These are phyloP conservation scores for Calyptommatus sinebrachiatus DNA, from an alignment of 2,113 vertebrate species.

Conservation along the genomic window DNA sequence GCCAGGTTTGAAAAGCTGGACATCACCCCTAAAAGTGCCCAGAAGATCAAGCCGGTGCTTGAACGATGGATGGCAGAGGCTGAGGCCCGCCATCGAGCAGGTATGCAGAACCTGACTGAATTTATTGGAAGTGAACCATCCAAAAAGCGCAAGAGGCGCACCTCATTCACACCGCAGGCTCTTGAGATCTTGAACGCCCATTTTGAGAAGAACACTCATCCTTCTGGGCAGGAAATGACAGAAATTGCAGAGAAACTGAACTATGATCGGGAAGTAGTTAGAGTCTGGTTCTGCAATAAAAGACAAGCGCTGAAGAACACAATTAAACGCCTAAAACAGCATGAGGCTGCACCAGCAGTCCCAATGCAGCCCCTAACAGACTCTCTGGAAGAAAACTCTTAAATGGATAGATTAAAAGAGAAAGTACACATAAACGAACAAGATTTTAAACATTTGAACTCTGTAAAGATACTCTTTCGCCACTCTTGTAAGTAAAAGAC, in stretches of 20 bases:
- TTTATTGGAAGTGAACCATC: conserved; percentile 99
- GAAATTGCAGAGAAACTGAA: conserved; percentile 99
- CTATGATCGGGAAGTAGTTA: conserved; percentile 98
- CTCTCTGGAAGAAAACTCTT: conserved; percentile 89
- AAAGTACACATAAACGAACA: conserved; percentile 42
- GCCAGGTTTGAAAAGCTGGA: conserved; percentile 99
- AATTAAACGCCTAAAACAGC: conserved; percentile 97
- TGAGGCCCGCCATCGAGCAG: conserved; percentile 99
- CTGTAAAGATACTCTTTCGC: conserved; percentile 60
- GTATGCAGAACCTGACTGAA: conserved; percentile 99
- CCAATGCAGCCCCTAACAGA: conserved; percentile 91
- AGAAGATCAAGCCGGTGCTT: conserved; percentile 99
- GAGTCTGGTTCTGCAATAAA: conserved; percentile 99
- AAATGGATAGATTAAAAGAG: conserved; percentile 66
- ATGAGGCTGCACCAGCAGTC: conserved; percentile 79
- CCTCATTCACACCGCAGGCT: conserved; percentile 98
- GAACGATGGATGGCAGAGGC: conserved; percentile 99
- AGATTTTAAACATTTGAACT: conserved; percentile 55
- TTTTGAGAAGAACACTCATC: conserved; percentile 99
- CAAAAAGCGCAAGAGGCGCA: conserved; percentile 99
- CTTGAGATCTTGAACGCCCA: conserved; percentile 99
- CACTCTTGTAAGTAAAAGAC: conserved; percentile 77
- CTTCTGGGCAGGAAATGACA: conserved; percentile 99
- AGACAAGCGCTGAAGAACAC: conserved; percentile 99
- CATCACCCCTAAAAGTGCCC: conserved; percentile 99